These are phyloP conservation scores for Pseudoatta argentina DNA, from an alignment of 1,140 invertebrate species.

Conservation along the genomic window DNA sequence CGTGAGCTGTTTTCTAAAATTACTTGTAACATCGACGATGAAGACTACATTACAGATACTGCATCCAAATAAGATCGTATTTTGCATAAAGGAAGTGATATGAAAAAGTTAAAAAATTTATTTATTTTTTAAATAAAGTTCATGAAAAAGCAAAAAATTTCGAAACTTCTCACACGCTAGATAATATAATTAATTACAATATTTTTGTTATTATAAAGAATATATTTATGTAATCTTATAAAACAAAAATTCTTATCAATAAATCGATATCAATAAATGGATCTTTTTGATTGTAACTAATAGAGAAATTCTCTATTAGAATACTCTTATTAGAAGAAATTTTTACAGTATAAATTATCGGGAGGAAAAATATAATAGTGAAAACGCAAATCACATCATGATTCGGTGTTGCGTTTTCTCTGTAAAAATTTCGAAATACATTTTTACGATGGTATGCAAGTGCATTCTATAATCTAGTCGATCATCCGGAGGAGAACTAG, in stretches of 20 bases:
- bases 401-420: background rate
- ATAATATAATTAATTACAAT: background rate
- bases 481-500: constrained; percentile 68
- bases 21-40: background rate
- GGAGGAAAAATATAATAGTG: background rate
- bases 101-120: background rate
- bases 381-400: background rate
- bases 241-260: background rate
- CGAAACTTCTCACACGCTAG: background rate
- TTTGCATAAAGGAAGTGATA: background rate
- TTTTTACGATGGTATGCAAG: background rate
- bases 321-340: background rate
- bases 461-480: constrained; percentile 47
- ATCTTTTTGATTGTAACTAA: background rate
- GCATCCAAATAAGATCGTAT: background rate
- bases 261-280: background rate
- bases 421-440: background rate
- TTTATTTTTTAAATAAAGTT: background rate
- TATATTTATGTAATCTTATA: background rate
- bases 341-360: background rate
- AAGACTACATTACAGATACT: background rate
- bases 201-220: background rate
- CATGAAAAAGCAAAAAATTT: background rate
- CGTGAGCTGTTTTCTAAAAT: background rate
- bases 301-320: background rate